Percentiles rank a stretch among this genome's conserved stretches.
phyloP scores from a whole-genome alignment of 2,888 invertebrate species.

The Conistra vaccinii region DNA sequence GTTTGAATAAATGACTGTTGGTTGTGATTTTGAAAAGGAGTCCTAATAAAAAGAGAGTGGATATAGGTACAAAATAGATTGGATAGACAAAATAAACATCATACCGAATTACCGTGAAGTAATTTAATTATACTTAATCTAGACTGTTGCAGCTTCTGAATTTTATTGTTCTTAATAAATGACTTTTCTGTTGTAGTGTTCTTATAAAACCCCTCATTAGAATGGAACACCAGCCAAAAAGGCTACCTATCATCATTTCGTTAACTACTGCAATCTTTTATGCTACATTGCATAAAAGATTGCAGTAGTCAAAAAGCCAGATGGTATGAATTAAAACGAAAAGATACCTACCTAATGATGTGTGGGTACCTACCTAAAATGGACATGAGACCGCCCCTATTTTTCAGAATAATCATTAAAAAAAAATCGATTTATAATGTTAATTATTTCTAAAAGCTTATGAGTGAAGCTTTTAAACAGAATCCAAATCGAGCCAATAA shows the following conservation, averaged over 20 bases:
- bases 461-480: no score
- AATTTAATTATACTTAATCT: conserved; percentile 20
- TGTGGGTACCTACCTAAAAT: no score
- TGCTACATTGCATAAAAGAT: not conserved
- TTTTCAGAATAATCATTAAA: no score
- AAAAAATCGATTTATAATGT: no score
- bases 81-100: not conserved
- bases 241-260: conserved; percentile 7
- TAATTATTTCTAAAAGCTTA: no score
- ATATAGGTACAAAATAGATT: no score
- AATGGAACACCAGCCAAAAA: conserved; percentile 14
- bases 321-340: not conserved
- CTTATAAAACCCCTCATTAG: conserved; percentile 40
- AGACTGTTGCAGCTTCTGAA: conserved; percentile 29
- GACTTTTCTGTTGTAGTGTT: conserved; percentile 1
- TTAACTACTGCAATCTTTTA: not conserved
- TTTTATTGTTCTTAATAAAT: conserved; percentile 19
- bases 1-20: no score
- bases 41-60: not conserved
- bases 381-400: no score
- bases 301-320: not conserved
- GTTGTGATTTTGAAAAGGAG: not conserved
- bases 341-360: no score
- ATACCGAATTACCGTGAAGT: conserved; percentile 32
- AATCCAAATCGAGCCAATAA: no score